These are phyloP conservation scores for Prinia subflava DNA, from an alignment of 2,113 vertebrate species.

Conservation along the genomic window DNA sequence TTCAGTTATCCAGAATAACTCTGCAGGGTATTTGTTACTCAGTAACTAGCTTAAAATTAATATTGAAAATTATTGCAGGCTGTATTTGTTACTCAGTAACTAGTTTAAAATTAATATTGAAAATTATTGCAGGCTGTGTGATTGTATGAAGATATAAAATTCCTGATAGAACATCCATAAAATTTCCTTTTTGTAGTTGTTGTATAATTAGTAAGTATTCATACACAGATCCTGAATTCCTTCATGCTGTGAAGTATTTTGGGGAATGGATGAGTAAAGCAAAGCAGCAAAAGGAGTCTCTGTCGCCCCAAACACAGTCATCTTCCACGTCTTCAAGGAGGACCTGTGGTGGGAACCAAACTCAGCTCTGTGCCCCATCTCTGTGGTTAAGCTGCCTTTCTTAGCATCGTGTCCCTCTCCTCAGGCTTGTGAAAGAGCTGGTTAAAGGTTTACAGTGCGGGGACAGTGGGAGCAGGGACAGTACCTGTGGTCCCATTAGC, in stretches of 20 bases:
- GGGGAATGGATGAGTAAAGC: neutral
- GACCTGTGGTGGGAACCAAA: neutral
- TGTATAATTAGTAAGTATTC: neutral
- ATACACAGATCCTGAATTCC: neutral
- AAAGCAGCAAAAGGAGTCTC: neutral
- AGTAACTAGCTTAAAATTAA: neutral
- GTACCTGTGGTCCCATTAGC: neutral
- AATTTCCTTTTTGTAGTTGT: neutral
- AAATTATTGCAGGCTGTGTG: neutral
- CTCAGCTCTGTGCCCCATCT: neutral
- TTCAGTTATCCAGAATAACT: neutral
- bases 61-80: neutral
- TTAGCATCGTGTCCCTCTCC: rapidly evolving
- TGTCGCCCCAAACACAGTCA: neutral
- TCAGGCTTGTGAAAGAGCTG: rapidly evolving
- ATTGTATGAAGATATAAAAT: neutral
- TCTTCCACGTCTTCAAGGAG: neutral
- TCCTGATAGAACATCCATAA: neutral
- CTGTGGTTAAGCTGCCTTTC: neutral
- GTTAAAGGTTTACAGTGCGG: neutral
- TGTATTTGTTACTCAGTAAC: neutral
- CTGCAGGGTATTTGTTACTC: neutral
- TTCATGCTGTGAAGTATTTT: neutral
- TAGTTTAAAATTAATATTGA: neutral
- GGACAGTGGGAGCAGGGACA: neutral